Evolutionary conservation across 2,888 invertebrate genomes (phyloP).

Genomic region (Hypercompe scribonia): DNA sequence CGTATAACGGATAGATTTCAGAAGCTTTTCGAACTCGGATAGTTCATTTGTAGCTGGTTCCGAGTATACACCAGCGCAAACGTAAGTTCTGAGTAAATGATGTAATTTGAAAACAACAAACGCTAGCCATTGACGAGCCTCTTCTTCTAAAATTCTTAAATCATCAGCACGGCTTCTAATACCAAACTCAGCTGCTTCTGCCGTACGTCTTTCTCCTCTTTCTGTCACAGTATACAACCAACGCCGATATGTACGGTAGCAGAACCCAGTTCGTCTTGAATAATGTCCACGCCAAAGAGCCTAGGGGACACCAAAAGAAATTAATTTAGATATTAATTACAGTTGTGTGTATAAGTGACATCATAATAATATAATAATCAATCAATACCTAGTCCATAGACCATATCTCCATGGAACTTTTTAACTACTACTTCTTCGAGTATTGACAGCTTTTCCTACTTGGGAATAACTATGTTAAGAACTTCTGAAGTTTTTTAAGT

Average conservation of each 20-base stretch:
- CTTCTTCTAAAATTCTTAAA: slow-evolving; percentile 76
- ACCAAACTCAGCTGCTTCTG: slow-evolving; percentile 77
- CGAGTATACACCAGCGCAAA: slow-evolving; percentile 76
- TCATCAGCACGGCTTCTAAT: slow-evolving; percentile 77
- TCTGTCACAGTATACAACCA: slow-evolving; percentile 76
- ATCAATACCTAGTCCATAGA: not conserved
- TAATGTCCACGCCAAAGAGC: slow-evolving; percentile 78
- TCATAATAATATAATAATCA: not conserved
- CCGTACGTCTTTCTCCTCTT: slow-evolving; percentile 72
- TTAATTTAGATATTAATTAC: not conserved
- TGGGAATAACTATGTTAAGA: too few species aligned
- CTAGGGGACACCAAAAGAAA: slow-evolving; percentile 39
- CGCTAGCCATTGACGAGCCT: slow-evolving; percentile 79
- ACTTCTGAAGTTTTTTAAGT: too few species aligned
- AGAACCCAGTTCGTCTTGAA: slow-evolving; percentile 77
- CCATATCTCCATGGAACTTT: too few species aligned
- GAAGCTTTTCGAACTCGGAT: slow-evolving; percentile 77
- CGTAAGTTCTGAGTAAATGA: slow-evolving; percentile 75
- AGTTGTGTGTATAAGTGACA: not conserved
- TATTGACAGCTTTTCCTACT: too few species aligned
- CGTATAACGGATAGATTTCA: slow-evolving; percentile 77
- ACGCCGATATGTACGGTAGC: slow-evolving; percentile 74
- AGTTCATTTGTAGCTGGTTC: slow-evolving; percentile 68
- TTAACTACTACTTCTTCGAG: too few species aligned
- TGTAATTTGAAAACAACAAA: slow-evolving; percentile 82